Percentiles rank a stretch among this genome's conserved stretches.
These are phyloP conservation scores for Agriotes lineatus DNA, from an alignment of 2,888 invertebrate genomes.

Conservation along the genomic window DNA sequence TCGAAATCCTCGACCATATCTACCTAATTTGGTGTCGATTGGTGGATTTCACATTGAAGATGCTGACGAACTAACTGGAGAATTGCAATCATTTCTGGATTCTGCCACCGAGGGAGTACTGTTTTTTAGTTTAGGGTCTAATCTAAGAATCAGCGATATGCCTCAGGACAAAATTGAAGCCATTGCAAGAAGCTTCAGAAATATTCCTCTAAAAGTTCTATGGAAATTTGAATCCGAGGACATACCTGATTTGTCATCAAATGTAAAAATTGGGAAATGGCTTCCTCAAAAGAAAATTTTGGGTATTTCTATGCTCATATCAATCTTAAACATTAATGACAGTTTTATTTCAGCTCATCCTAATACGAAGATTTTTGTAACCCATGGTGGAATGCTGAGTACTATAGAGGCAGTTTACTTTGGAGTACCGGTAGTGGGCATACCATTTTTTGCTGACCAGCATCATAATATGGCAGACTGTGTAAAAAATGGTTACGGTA, in stretches of 20 bases:
- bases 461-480: constrained; percentile 66
- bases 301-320: too few relatives aligned
- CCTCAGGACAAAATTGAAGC: constrained; percentile 67
- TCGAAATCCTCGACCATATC: constrained; percentile 67
- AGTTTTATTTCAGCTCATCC: constrained; percentile 69
- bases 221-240: constrained; percentile 76
- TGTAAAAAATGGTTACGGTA: constrained; percentile 64
- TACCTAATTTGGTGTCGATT: constrained; percentile 70
- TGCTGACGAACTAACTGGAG: constrained; percentile 56
- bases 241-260: constrained; percentile 44
- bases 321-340: too few relatives aligned
- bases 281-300: constrained; percentile 57
- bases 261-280: constrained; percentile 51
- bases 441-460: constrained; percentile 70
- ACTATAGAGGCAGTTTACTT: constrained; percentile 69
- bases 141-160: constrained; percentile 70
- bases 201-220: constrained; percentile 73
- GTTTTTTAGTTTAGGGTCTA: constrained; percentile 73
- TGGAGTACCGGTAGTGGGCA: constrained; percentile 67
- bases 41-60: constrained; percentile 68
- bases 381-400: constrained; percentile 72
- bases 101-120: constrained; percentile 69
- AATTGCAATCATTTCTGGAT: constrained; percentile 69
- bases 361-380: constrained; percentile 70
- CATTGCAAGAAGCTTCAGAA: constrained; percentile 71